Evolutionary conservation across 2,113 vertebrate species (phyloP), one percentile per base, ranked within the genome.

Genomic region (Oryzias celebensis): DNA sequence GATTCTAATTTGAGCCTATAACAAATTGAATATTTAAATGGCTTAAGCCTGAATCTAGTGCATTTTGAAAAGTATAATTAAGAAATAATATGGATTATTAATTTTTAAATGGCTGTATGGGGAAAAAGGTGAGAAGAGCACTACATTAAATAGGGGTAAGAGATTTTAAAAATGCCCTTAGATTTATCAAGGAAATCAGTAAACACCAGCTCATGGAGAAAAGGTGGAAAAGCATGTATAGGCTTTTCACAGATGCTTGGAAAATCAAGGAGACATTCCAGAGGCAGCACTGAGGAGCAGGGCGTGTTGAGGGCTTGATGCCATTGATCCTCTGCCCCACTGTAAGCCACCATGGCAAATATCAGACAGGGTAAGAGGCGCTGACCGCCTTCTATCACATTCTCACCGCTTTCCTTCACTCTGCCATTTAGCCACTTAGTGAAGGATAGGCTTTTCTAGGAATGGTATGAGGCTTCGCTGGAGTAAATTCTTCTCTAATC

Each of bases 401-500:
- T 96, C 93, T 95, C 94, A 92, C 91, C 92, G 92, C 94, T 94
- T 93, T 92, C 89, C 88, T 89, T 93, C 92, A 92, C 90, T 94
- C 92, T 78, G 93, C 91, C 89, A 92, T 92, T 91, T 93, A 90
- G 92, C 92, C 66, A 74, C 88, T 89, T 87, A 78, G 81, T 64
- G 77, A 83, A 58, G 78, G 83, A 85, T 71, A 71, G 83, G 84
- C 89, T 91, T 92, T 90, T 90, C 93, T 88, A 3, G 85, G 92
- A 90, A 61, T 91, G 90, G 91, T 92, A 76, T 88, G 87, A 92
- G 91, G 94, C 90, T 91, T 83, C 91, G 89, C 91, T 92, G 92
- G 91, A 95, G 95, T 96, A 95, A 97, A 97, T 95, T 96, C 94
- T 82, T 94, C 91, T 92, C 92, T 98, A 99, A 99, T 99, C 97